phyloP scores from a whole-genome alignment of 2,797 vertebrate genomes.

The Euthynnus affinis region DNA sequence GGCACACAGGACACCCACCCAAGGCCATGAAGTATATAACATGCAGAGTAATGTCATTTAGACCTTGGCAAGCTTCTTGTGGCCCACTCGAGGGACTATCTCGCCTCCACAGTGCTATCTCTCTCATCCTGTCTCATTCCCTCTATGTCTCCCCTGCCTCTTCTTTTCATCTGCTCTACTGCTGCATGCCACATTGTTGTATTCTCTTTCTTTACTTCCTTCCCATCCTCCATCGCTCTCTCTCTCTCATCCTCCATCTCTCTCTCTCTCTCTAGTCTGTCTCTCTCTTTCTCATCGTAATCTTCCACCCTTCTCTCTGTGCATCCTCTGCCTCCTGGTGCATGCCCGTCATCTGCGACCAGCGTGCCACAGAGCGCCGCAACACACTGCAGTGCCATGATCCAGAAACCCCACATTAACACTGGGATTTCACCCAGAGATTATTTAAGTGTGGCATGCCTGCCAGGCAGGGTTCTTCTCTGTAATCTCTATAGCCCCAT shows the following conservation, averaged over 20 bases:
- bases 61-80: constrained; percentile 83
- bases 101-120: constrained; percentile 74
- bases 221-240: constrained; percentile 37
- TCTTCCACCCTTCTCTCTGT: constrained; percentile 46
- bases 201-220: constrained; percentile 52
- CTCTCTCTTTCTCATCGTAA: constrained; percentile 55
- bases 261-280: constrained; percentile 17
- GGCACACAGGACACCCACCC: constrained; percentile 79
- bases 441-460: constrained; percentile 86
- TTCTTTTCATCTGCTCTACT: constrained; percentile 63
- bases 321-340: constrained; percentile 65
- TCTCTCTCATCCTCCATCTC: constrained; percentile 31
- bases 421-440: constrained; percentile 85
- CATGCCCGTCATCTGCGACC: constrained; percentile 72
- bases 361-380: constrained; percentile 61
- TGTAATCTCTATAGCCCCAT: constrained; percentile 80
- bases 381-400: constrained; percentile 75
- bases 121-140: constrained; percentile 68
- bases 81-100: constrained; percentile 79
- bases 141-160: constrained; percentile 59
- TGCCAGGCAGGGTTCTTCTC: constrained; percentile 82
- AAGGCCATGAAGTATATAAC: constrained; percentile 81
- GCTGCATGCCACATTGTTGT: constrained; percentile 68
- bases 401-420: constrained; percentile 84
- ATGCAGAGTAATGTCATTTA: constrained; percentile 85